These are phyloP conservation scores for Scrobipalpa atriplicella DNA, from an alignment of 2,888 invertebrate species.

Conservation along the genomic window DNA sequence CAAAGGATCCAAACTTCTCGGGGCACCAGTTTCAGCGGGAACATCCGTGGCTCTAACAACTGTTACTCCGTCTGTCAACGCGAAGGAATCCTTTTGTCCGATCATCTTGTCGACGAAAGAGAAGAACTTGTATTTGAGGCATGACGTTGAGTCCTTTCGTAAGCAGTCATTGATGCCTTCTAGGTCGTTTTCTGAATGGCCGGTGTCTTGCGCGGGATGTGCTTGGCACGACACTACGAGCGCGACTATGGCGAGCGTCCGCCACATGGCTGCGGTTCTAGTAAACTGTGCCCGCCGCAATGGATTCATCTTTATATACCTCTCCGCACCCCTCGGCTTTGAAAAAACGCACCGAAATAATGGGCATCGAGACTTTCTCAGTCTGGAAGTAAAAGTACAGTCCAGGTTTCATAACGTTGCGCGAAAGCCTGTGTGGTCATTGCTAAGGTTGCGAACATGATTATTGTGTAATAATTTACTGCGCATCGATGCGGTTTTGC, in stretches of 20 bases:
- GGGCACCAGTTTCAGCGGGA: conserved; percentile 89
- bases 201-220: conserved; percentile 87
- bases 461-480: conserved; percentile 12
- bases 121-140: conserved; percentile 94
- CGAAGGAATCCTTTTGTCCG: conserved; percentile 90
- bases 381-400: conserved; percentile 75
- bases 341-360: conserved; percentile 66
- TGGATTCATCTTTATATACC: conserved; percentile 67
- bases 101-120: conserved; percentile 93
- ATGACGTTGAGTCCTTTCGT: conserved; percentile 91
- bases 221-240: conserved; percentile 82
- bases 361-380: conserved; percentile 68
- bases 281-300: conserved; percentile 65
- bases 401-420: conserved; percentile 74
- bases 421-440: conserved; percentile 65
- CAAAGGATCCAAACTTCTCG: conserved; percentile 87
- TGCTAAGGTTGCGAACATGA: conserved; percentile 60
- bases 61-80: conserved; percentile 91
- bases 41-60: conserved; percentile 89
- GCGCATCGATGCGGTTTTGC: neutral
- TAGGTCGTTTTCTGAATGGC: conserved; percentile 89
- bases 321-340: conserved; percentile 63
- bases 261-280: conserved; percentile 67
- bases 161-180: conserved; percentile 91
- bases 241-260: conserved; percentile 61